Evolutionary conservation across 2,888 invertebrate species (phyloP), one percentile per base, ranked within the genome.

Genomic region (Dasysyrphus albostriatus): DNA sequence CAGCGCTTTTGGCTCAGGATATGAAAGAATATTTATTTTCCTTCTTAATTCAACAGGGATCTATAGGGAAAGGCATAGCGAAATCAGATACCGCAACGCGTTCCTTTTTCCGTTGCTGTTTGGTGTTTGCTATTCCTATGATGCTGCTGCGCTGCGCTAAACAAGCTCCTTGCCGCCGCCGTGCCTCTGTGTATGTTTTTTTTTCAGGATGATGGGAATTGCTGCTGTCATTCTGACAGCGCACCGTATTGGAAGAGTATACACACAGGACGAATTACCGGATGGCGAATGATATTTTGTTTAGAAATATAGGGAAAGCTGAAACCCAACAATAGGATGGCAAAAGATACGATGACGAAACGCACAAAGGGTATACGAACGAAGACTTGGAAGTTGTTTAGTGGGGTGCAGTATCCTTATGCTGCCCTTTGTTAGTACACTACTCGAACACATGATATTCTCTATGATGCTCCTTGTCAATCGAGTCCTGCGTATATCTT

Each of bases 1-100:
- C 87, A 83, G 87, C 87, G 87, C 83, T 87, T 87, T 87, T 79
- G 87, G 83, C 72, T 58, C 83, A 83, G 78, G 82, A 87, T 87
- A 87, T 87, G 83, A 75, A 87, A 75, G 87, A 74, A 78, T 72
- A 83, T 69, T 39, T 72, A 78, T 77, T 69, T 83, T 75, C 63
- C 78, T 78, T 63, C 78, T 34, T 54, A 78, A 75, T 42, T 56
- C 74, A 59, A 75, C 65, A 72, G 47, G 72, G 72, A 63, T 29
- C 29, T 5, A 39, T 12, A 42, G 8, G 4, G 47, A 10, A 65
- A 65, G 49, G 14, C 67, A n/a, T n/a, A 67, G 37, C 78, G 85
- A 75, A 87, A 87, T 83, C 78, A 83, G 79, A 87, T 83, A 87
- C 75, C 75, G 63, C 65, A 54, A 61, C 72, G 72, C 51, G 51